A percentile compares a stretch with the other conserved stretches of the same genome.
phyloP scores from a whole-genome alignment of 2,797 vertebrate species.

The Falco novaeseelandiae region DNA sequence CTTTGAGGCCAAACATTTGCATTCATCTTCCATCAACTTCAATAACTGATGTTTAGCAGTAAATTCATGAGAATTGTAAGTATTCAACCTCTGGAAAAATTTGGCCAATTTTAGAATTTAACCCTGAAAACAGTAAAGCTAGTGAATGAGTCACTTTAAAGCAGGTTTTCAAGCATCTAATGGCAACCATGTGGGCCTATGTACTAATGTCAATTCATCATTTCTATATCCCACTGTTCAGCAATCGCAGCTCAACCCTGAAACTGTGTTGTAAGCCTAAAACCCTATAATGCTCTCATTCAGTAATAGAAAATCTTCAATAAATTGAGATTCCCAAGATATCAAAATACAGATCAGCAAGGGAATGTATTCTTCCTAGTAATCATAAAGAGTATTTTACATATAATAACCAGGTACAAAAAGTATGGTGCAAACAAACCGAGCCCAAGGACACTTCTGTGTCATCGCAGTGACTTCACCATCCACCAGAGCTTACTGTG shows the following conservation, averaged over 20 bases:
- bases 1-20: slow-evolving; percentile 21
- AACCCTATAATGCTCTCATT: neutral
- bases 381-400: neutral
- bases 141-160: neutral
- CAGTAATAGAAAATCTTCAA: slow-evolving; percentile 4
- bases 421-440: neutral
- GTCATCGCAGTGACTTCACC: neutral
- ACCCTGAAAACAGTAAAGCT: neutral
- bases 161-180: slow-evolving; percentile 5
- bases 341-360: neutral
- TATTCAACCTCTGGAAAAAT: slow-evolving; percentile 14
- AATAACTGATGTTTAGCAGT: neutral
- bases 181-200: neutral
- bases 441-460: neutral
- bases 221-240: slow-evolving; percentile 5
- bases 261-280: neutral
- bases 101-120: neutral
- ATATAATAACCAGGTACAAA: neutral
- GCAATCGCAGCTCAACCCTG: neutral
- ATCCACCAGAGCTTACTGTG: neutral
- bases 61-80: slow-evolving; percentile 34
- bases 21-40: slow-evolving; percentile 36
- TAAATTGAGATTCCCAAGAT: slow-evolving; percentile 22
- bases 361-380: neutral
- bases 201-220: neutral